phyloP scores from a whole-genome alignment of 1,140 invertebrate genomes.

The Ericerus pela region DNA sequence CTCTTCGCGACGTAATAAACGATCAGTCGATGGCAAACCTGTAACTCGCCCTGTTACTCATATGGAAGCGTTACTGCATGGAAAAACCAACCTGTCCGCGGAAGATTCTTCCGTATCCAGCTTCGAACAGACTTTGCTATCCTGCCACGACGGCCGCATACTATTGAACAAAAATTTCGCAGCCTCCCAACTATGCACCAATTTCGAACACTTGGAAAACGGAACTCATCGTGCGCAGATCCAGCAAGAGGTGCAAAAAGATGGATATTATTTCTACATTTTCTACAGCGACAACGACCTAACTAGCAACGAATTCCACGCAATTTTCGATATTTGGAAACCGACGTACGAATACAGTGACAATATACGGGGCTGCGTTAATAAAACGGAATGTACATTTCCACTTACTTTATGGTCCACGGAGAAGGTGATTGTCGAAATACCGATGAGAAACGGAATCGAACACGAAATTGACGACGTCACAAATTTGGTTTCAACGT shows the following conservation, averaged over 20 bases:
- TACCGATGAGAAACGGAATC: constrained; percentile 60
- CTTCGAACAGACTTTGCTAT: constrained; percentile 56
- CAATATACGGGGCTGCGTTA: constrained; percentile 51
- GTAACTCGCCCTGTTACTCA: background rate
- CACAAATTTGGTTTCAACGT: constrained; percentile 50
- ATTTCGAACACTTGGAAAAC: constrained; percentile 47
- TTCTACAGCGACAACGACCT: constrained; percentile 73
- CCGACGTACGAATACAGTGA: constrained; percentile 63
- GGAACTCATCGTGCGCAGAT: constrained; percentile 36
- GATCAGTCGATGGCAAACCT: constrained; percentile 3
- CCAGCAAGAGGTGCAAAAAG: constrained; percentile 45
- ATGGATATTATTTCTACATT: constrained; percentile 74
- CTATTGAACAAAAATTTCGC: constrained; percentile 50
- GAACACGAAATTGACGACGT: constrained; percentile 54
- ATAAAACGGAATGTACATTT: constrained; percentile 58
- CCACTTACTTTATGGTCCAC: constrained; percentile 48
- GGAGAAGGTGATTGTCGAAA: constrained; percentile 59
- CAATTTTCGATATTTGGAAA: constrained; percentile 67
- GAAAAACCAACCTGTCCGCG: constrained; percentile 28
- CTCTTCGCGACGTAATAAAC: background rate
- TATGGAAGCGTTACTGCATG: background rate
- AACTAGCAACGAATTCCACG: constrained; percentile 59
- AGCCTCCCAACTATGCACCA: constrained; percentile 45
- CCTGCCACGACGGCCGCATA: constrained; percentile 56
- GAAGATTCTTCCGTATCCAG: constrained; percentile 52